Conservation (phyloP, 1,140 invertebrate genomes). For the Hycleus phaleratus region DNA sequence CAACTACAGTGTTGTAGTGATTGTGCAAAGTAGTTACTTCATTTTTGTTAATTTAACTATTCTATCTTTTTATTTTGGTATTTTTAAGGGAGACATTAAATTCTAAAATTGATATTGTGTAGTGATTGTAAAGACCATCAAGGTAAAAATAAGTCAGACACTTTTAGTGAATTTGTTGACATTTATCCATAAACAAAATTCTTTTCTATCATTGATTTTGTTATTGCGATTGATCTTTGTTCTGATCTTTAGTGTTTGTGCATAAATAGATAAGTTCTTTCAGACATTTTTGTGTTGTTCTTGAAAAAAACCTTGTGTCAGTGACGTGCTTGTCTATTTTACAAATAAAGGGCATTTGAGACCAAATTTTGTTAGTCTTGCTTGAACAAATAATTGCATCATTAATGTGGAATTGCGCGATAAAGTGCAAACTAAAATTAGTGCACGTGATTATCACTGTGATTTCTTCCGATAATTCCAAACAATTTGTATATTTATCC, state of each 20-base stretch:
- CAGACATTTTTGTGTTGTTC: conserved; percentile 9
- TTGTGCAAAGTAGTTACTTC: conserved; percentile 24
- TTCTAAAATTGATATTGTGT: conserved; percentile 11
- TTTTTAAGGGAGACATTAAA: neutral
- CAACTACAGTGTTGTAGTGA: conserved; percentile 27
- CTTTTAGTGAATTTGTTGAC: conserved; percentile 7
- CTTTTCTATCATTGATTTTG: conserved; percentile 5
- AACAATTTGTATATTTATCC: too few species aligned
- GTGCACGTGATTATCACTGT: too few species aligned
- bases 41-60: conserved; percentile 3
- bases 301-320: conserved; percentile 6
- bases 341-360: too few species aligned
- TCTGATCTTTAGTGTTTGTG: conserved; percentile 12
- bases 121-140: conserved; percentile 7
- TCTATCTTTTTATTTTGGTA: conserved; percentile 1
- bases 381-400: neutral
- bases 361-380: too few species aligned
- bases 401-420: neutral
- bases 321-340: conserved; percentile 1
- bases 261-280: conserved; percentile 15
- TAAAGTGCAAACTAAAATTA: neutral
- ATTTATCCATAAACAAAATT: neutral
- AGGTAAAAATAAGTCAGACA: too few species aligned
- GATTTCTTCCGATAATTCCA: too few species aligned
- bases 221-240: neutral